Evolutionary conservation across 2,888 invertebrate genomes (phyloP), one percentile per base, ranked within the genome.

Genomic region (Calephelis perditalis): DNA sequence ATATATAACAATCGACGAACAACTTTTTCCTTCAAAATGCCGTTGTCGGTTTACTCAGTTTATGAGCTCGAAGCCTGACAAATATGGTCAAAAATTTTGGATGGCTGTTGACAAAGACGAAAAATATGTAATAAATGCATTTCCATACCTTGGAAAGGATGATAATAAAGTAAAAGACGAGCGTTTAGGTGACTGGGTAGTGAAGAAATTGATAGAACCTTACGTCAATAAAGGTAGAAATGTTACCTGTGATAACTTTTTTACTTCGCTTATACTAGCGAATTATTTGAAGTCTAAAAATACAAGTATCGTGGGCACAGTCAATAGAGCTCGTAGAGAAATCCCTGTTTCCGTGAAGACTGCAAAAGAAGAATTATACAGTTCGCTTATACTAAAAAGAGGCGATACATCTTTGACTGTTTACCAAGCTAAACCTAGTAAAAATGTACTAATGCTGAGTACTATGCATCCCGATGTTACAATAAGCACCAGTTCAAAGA

Each of bases 1-100:
- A 36, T 61, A 65, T 58, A 63, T 62, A 26, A 65, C 60, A 12
- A 57, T 60, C 46, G 63, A 65, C 40, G 63, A 63, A 49, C 65
- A 65, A 58, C 62, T 65, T 11, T 37, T 37, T 7, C 37, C 37
- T 7, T 37, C 37, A 37, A 37, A 58, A 46, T 26, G 5, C 10
- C 26, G 57, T n/a, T 58, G 57, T 35, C 26, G 57, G 26, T 58
- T 58, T 46, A 45, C 37, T 37, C 37, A 37, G 37, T 37, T 37
- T 37, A 37, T 37, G 37, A 37, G 37, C 37, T 37, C 37, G 5
- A 37, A 37, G 37, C 37, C 37, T 5, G 37, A 37, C 37, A 37
- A 37, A 37, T 37, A 37, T 37, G 37, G 37, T 37, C 37, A 37
- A 37, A 37, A 37, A 37, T 37, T 37, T 37, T 2, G 37, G 37